Evolutionary conservation across 2,888 invertebrate species (phyloP), one percentile per base, ranked within the genome.

Genomic region (Eulithis prunata): DNA sequence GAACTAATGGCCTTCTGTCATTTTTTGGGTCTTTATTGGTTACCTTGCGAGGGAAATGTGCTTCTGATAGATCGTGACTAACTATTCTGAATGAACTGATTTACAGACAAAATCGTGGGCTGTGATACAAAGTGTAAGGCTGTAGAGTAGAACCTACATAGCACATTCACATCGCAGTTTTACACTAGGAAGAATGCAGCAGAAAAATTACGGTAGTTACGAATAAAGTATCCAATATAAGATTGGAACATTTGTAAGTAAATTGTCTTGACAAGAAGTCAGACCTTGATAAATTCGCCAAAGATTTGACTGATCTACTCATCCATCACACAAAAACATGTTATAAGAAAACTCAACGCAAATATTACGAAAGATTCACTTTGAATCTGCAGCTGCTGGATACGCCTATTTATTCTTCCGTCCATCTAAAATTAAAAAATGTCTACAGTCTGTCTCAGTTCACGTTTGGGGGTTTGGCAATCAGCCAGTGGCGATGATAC

Each of bases 371-470:
- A 66, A 66, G 32, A 49, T 57, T 21, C 21, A 12, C 36, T 12
- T 11, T 10, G 4, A 47, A 43, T 36, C 32, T 38, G 51, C 45
- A 64, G 45, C 38, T 41, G 57, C 49, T 53, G 38, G 54, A 45
- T 13, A 45, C 49, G 49, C 49, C 51, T 56, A 62, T 57, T 43
- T 56, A 56, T 58, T 55, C 36, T 57, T 51, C 52, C 43, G 14
- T 45, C 49, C 51, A 51, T 62, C 66, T 66, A 66, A 62, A 66
- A 66, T 66, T 66, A 62, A 66, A 62, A 66, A 62, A 41, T 58
- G 51, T 59, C 32, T 46, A 55, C 36, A 46, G 51, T 59, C 32
- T 46, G 21, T 21, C 21, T 21, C 21, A 55, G 28, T 52, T 62
- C 32, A 38, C 58, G 45, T 53, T 63, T 57, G 52, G 60, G 38